A percentile compares a stretch with the other conserved stretches of the same genome.
Evolutionary conservation across 2,797 vertebrate genomes (phyloP).

Genomic region (Otolemur crassicaudatus): DNA sequence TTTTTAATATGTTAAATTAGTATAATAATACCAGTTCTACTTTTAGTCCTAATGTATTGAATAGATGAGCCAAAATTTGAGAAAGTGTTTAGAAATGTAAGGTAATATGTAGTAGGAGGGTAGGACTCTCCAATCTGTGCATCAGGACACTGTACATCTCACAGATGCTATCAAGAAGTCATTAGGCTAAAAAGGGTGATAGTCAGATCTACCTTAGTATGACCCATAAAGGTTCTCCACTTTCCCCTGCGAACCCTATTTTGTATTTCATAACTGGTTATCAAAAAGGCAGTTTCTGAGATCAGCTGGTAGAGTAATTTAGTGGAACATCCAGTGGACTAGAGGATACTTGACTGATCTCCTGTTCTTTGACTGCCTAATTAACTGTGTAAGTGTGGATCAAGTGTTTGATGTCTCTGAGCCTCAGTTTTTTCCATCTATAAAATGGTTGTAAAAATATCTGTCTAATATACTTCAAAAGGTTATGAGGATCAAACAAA

Average conservation of each 20-base stretch:
- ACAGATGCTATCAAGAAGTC: neutral
- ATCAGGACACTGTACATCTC: neutral
- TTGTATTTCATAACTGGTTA: conserved; percentile 38
- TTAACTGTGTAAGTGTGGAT: neutral
- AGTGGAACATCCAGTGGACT: neutral
- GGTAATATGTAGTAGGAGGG: neutral
- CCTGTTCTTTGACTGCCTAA: neutral
- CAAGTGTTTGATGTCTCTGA: neutral
- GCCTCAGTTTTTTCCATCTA: conserved; percentile 22
- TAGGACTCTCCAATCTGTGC: neutral
- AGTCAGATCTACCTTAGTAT: neutral
- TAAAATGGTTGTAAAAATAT: conserved; percentile 38
- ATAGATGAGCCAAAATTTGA: conserved; percentile 27
- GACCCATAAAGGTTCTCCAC: neutral
- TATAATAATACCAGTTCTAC: conserved; percentile 13
- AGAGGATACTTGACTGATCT: neutral
- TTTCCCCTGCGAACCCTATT: neutral
- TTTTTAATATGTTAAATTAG: neutral
- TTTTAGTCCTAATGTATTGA: neutral
- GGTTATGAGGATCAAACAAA: conserved; percentile 23
- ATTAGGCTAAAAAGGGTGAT: neutral
- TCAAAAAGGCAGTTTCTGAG: conserved; percentile 45
- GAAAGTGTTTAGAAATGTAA: neutral
- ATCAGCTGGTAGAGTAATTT: neutral
- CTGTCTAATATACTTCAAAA: neutral